These are phyloP conservation scores for Drosophila guanche DNA, from an alignment of 1,140 invertebrate genomes.

Conservation along the genomic window DNA sequence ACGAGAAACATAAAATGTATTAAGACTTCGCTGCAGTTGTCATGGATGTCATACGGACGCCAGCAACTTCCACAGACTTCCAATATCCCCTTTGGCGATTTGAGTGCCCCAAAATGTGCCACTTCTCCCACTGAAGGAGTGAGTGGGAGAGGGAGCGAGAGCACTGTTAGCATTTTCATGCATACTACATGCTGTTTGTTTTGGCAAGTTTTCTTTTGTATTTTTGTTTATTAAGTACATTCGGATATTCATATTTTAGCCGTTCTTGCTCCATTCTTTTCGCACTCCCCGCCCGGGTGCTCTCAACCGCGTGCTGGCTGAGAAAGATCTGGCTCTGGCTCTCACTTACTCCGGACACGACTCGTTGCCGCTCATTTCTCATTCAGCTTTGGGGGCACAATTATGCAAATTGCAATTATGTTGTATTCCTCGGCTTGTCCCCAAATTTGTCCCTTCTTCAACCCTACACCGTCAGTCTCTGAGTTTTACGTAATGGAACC, in stretches of 20 bases:
- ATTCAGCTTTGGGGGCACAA: conserved; percentile 72
- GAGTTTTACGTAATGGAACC: conserved; percentile 19
- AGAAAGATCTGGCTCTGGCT: conserved; percentile 21
- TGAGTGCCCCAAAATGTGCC: conserved; percentile 23
- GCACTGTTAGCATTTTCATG: conserved; percentile 41
- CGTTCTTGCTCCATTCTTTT: conserved; percentile 20
- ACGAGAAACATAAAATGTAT: conserved; percentile 13
- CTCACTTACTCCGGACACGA: conserved; percentile 54
- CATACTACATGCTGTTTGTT: conserved; percentile 62
- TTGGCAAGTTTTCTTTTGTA: conserved; percentile 62
- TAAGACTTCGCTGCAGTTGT: conserved; percentile 45
- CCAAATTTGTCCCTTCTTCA: conserved; percentile 44
- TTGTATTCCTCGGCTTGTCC: conserved; percentile 60
- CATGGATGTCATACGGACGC: conserved; percentile 43
- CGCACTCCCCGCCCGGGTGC: conserved; percentile 5
- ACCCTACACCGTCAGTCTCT: too few relatives aligned
- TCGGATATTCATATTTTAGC: conserved; percentile 62
- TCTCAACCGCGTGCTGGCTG: conserved; percentile 33
- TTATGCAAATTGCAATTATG: conserved; percentile 75
- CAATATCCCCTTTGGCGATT: conserved; percentile 19
- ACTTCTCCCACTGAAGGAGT: conserved; percentile 8
- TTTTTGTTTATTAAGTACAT: conserved; percentile 67
- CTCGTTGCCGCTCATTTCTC: conserved; percentile 62
- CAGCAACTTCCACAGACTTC: conserved; percentile 9
- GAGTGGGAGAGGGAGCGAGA: neutral